Conservation (phyloP, 2,888 invertebrate genomes). For the Fabriciana adippe region DNA sequence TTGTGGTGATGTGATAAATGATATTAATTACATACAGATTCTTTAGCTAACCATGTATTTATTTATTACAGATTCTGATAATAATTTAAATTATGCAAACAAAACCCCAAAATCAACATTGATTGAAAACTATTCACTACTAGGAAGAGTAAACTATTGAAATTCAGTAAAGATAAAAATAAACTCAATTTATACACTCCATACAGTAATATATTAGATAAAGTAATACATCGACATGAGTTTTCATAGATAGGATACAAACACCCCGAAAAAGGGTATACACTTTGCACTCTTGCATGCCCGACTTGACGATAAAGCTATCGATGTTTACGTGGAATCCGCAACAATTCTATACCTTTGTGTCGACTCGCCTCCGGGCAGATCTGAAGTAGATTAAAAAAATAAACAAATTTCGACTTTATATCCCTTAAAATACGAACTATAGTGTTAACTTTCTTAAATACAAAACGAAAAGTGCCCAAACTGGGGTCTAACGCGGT, state of each 20-base stretch:
- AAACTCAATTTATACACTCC: too few species aligned
- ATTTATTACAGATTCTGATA: too few species aligned
- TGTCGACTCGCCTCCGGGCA: constrained; percentile 47
- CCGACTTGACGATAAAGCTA: constrained; percentile 41
- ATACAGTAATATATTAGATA: neutral
- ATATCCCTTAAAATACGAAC: constrained; percentile 7
- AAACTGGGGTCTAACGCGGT: constrained; percentile 51
- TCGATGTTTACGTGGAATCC: constrained; percentile 46
- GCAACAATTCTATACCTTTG: constrained; percentile 40
- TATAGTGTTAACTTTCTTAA: constrained; percentile 16
- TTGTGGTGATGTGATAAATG: too few species aligned
- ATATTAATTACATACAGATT: too few species aligned
- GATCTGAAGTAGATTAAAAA: constrained; percentile 30
- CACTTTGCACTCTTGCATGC: constrained; percentile 35
- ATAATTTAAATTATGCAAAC: too few species aligned
- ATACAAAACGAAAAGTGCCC: constrained; percentile 41
- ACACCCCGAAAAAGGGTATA: constrained; percentile 26
- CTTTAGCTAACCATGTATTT: too few species aligned
- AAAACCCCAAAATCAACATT: too few species aligned
- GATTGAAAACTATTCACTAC: too few species aligned
- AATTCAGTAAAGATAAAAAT: too few species aligned
- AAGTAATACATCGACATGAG: neutral
- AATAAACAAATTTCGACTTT: constrained; percentile 23
- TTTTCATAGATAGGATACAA: constrained; percentile 15
- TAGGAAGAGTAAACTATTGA: too few species aligned